These are phyloP conservation scores for Pipistrellus nathusii DNA, from an alignment of 2,797 vertebrate species.

Conservation along the genomic window DNA sequence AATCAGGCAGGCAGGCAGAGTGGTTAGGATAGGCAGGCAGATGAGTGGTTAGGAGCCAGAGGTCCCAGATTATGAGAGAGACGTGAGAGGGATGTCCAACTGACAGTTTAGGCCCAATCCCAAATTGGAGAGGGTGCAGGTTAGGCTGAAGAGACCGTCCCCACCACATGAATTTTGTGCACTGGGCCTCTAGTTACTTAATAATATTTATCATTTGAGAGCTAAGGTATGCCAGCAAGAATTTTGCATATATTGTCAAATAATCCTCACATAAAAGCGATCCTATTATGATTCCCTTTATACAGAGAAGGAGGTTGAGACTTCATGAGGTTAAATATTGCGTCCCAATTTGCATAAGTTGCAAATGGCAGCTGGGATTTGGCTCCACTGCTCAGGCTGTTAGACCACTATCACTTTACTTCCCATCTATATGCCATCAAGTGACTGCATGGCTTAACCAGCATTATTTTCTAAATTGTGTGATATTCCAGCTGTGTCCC, in stretches of 20 bases:
- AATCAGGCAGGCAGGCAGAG: no score
- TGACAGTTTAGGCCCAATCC: no score
- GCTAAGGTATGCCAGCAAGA: not conserved
- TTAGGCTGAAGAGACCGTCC: no score
- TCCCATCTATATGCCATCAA: not conserved
- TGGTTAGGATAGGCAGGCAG: no score
- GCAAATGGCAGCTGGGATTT: not conserved
- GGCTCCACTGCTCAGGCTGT: not conserved
- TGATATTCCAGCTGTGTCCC: not conserved
- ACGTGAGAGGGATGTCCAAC: no score
- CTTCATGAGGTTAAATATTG: not conserved
- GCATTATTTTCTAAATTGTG: not conserved
- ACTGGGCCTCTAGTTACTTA: not conserved
- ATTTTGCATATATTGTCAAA: conserved; percentile 1
- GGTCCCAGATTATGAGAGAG: no score
- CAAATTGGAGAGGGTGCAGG: no score
- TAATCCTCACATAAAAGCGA: not conserved
- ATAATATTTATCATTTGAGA: not conserved
- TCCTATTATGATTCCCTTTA: not conserved
- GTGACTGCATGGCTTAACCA: not conserved
- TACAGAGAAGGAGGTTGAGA: not conserved
- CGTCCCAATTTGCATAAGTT: not conserved
- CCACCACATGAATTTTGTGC: no score
- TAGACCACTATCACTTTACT: not conserved
- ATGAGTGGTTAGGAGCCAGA: no score